Base-by-base conservation (phyloP, 1,140 invertebrate species). In the Monomorium pharaonis region DNA sequence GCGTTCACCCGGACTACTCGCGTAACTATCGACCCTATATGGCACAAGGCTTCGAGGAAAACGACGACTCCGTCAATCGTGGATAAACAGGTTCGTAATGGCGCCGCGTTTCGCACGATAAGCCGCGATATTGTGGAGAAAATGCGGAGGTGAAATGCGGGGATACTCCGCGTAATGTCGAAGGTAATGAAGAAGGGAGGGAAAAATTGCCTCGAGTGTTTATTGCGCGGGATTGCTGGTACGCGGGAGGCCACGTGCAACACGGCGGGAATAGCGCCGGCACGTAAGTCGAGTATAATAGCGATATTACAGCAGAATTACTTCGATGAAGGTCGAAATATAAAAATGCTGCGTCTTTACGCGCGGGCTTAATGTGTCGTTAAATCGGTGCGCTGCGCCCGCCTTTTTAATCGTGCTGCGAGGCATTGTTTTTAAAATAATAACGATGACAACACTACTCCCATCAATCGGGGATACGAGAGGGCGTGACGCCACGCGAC, bases 201-300 rank as follows among this genome's bases (percentile, higher is more conserved):
- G 78, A 60, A 74, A 74, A 83, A 74, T 18, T 70, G 27, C 27
- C 24, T 33, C 67, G 67, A 83, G 51, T 74, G 67, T 83, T 72
- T 49, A 58, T 44, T 58, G 37, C 67, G 62, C n/a, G 62, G 74
- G 27, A n/a, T n/a, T n/a, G n/a, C 16, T 51, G 33, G 30, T 67
- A 58, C 51, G 72, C 33, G 54, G 33, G 67, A 70, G 54, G 49
- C 51, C 18, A 70, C 49, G 78, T 81, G 78, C 44, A 72, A 81
- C 33, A 5, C 18, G 33, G 77, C 30, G 37, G 65, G 56, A 81
- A 81, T 72, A 81, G 47, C 49, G 24, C n/a, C 21, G 47, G 33
- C 33, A 42, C 70, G 24, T 81, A 70, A 70, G 33, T 81, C 51
- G 65, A 54, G 37, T 58, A 49, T 74, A 83, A 72, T 58, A 60